Base-by-base conservation (phyloP, 2,888 invertebrate species). In the Molorchus minor region DNA sequence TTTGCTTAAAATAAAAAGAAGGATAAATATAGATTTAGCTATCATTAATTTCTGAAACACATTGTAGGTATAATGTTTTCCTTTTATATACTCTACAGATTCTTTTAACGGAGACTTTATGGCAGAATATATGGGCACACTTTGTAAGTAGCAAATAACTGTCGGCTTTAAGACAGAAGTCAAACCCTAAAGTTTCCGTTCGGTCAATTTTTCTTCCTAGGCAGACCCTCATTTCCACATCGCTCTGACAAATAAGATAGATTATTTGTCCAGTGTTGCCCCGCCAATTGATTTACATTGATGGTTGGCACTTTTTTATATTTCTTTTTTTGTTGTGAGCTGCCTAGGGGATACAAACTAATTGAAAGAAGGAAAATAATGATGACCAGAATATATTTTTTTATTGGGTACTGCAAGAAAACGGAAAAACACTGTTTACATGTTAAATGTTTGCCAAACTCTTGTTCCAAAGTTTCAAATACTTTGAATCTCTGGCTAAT, bases 221-320 rank as follows among this genome's bases (percentile, higher is more conserved):
- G 68, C 66, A 66, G 74, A 76, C 77, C 77, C 79, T 75, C 76
- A 76, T 78, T 77, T 77, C 70, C 74, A 75, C 77, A 76, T 77
- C 75, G 75, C 72, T 68, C 72, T 77, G 79, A 77, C 80, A 80
- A 80, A 79, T 79, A 76, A 77, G 79, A 78, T 75, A 74, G 76
- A 77, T 76, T 77, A 79, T 79, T 79, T 79, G 80, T 79, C 78
- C 79, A 76, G 75, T 71, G n/a, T 75, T 72, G 75, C 74, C 77
- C 67, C 70, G 56, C 68, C 79, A 77, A 80, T 80, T 80, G 80
- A 80, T 80, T 80, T 79, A 79, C 80, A 80, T 80, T 76, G 77
- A 78, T 76, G 70, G 67, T 64, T 69, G 62, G 58, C 63, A 63
- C 66, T 70, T 70, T 71, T 71, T 74, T 61, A 52, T 56, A 45